Evolutionary conservation across 2,113 vertebrate genomes (phyloP).

Genomic region (Silurus asotus): DNA sequence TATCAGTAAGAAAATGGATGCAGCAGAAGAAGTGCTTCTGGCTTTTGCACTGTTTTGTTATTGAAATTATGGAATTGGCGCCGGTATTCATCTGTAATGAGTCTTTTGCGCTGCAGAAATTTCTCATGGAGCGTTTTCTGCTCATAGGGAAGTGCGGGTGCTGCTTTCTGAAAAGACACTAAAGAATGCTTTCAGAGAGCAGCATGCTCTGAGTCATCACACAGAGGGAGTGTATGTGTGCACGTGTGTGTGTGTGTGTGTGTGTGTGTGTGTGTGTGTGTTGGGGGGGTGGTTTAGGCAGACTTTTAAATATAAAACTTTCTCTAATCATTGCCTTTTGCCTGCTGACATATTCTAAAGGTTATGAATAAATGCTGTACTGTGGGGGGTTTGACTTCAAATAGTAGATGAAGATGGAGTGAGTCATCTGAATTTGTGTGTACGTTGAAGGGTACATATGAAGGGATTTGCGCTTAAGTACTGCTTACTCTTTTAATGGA

Average conservation of each 20-base stretch:
- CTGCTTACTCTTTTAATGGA: conserved; percentile 55
- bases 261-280: not conserved
- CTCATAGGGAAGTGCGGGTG: conserved; percentile 5
- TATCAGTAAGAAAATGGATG: not conserved
- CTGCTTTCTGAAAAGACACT: conserved; percentile 38
- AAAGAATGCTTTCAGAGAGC: conserved; percentile 12
- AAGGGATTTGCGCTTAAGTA: conserved; percentile 56
- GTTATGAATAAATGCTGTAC: conserved; percentile 17
- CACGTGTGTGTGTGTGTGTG: not conserved
- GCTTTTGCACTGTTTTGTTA: not conserved
- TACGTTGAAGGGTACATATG: conserved; percentile 54
- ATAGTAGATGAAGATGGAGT: conserved; percentile 8
- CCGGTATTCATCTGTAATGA: conserved; percentile 31
- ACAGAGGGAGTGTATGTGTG: not conserved
- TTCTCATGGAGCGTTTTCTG: conserved; percentile 13
- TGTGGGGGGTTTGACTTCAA: conserved; percentile 10
- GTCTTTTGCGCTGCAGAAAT: not conserved
- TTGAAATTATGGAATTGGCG: conserved; percentile 20
- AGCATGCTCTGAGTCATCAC: conserved; percentile 20
- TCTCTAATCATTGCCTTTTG: not conserved
- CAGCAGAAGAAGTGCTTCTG: not conserved
- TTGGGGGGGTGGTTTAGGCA: not conserved
- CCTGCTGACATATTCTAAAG: conserved; percentile 12
- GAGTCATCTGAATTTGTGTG: conserved; percentile 53
- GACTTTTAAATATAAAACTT: conserved; percentile 24